Conservation (phyloP, 2,113 vertebrate species). For the Elachura formosa region DNA sequence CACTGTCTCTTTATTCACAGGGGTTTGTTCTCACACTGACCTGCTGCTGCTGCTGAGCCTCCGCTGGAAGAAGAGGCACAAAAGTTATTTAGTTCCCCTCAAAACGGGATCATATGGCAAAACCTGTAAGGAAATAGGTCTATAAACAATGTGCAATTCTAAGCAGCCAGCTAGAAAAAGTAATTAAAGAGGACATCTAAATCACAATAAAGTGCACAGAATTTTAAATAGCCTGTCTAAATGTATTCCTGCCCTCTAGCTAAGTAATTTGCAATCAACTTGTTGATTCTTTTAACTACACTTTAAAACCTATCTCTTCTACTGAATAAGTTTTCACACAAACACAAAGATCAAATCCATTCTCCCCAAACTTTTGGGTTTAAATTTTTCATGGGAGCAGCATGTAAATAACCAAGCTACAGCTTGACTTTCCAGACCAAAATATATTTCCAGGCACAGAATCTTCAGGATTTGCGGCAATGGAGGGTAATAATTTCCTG, state of each 20-base stretch:
- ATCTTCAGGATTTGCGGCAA: neutral
- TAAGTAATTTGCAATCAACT: conserved; percentile 10
- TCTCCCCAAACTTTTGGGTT: neutral
- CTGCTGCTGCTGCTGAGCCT: neutral
- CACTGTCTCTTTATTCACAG: neutral
- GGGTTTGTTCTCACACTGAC: neutral
- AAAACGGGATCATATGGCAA: neutral
- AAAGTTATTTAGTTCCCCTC: neutral
- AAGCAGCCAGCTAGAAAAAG: conserved; percentile 59
- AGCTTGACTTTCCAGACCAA: neutral
- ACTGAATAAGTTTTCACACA: neutral
- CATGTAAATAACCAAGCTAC: neutral
- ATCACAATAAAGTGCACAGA: conserved; percentile 51
- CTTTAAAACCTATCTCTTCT: neutral
- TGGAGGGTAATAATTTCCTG: neutral
- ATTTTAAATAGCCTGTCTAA: conserved; percentile 53
- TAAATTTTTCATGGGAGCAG: neutral
- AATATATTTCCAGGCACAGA: neutral
- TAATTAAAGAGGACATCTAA: conserved; percentile 65
- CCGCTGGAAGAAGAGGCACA: neutral
- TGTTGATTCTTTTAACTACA: neutral
- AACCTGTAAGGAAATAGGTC: neutral
- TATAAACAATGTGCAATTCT: conserved; percentile 37
- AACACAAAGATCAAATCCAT: neutral
- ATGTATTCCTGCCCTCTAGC: conserved; percentile 3